These are phyloP conservation scores for Oscheius myriophilus DNA, from an alignment of 2,888 invertebrate genomes.

Conservation along the genomic window DNA sequence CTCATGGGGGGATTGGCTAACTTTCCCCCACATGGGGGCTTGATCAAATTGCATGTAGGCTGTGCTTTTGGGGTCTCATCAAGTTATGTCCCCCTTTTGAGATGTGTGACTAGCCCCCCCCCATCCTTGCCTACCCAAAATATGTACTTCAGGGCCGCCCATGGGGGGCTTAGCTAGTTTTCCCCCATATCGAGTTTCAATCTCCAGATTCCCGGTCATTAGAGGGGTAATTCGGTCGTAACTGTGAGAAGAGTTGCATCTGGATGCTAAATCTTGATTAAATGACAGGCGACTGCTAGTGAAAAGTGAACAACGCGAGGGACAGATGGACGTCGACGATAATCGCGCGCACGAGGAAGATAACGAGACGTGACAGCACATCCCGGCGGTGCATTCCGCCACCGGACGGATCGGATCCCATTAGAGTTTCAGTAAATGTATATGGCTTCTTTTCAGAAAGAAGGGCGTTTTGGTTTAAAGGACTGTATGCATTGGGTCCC, in stretches of 20 bases:
- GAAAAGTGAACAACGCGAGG: conserved; percentile 20
- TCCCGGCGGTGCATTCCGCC: not conserved
- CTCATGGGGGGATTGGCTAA: too few relatives aligned
- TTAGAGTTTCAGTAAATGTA: too few relatives aligned
- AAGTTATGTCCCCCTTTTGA: too few relatives aligned
- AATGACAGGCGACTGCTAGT: not conserved
- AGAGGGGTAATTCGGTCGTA: conserved; percentile 1
- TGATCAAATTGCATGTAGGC: too few relatives aligned
- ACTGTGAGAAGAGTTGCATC: not conserved
- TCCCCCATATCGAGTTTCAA: not conserved
- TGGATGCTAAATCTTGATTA: conserved; percentile 3
- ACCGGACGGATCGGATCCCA: too few relatives aligned
- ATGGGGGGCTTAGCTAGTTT: too few relatives aligned
- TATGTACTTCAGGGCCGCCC: not conserved
- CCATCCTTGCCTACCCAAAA: not conserved
- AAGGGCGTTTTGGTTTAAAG: too few relatives aligned
- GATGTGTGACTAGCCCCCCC: too few relatives aligned
- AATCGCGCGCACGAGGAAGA: conserved; percentile 23
- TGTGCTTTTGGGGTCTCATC: too few relatives aligned
- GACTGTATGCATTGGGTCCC: too few relatives aligned
- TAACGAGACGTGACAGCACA: conserved; percentile 22
- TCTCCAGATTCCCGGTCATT: conserved; percentile 8
- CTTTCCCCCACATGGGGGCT: too few relatives aligned
- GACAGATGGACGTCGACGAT: conserved; percentile 26
- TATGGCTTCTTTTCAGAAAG: too few relatives aligned